Evolutionary conservation across 2,113 vertebrate genomes (phyloP), one percentile per base, ranked within the genome.

Genomic region (Dromas ardeola): DNA sequence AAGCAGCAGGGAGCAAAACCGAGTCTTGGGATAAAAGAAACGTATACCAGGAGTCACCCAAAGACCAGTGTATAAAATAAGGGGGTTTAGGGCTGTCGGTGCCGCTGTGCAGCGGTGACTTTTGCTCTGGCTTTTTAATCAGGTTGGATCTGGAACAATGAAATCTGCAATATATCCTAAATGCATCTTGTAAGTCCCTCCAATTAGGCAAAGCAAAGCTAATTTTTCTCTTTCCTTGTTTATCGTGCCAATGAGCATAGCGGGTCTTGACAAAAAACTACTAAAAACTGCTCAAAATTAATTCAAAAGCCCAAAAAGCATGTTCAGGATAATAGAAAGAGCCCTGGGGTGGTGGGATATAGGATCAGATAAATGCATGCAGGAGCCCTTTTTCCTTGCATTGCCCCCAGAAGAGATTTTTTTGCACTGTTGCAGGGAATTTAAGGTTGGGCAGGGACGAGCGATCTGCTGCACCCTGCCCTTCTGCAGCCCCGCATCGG

Each of bases 281-380:
- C 23, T 38, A 32, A 82, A 67, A 58, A 12, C 36, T 42, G 22
- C 30, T 63, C 34, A 27, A 73, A 92, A 50, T 20, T 56, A 81
- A 55, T 58, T 15, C 34, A 32, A 59, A 74, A 90, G 9, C 43
- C 43, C 53, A n/a, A 34, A 27, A 29, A 26, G 61, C 23, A 27
- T 0, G 0, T 12, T 30, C 25, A 58, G 69, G 36, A 15, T 43
- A 73, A 72, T 1, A 20, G 55, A 34, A 86, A 38, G 62, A 71
- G 49, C 61, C 5, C 32, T 15, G 26, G 52, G n/a, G 8, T 25
- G 36, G 43, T 40, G 36, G 38, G 58, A 52, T 72, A 15, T 16
- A 27, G 3, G 18, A 32, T 11, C n/a, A 21, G 15, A 18, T 17
- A 67, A 89, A 65, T 5, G 19, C 43, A 45, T 49, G 15, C 19